Conservation (phyloP, 2,797 vertebrate genomes). For the Crax fasciolata region DNA sequence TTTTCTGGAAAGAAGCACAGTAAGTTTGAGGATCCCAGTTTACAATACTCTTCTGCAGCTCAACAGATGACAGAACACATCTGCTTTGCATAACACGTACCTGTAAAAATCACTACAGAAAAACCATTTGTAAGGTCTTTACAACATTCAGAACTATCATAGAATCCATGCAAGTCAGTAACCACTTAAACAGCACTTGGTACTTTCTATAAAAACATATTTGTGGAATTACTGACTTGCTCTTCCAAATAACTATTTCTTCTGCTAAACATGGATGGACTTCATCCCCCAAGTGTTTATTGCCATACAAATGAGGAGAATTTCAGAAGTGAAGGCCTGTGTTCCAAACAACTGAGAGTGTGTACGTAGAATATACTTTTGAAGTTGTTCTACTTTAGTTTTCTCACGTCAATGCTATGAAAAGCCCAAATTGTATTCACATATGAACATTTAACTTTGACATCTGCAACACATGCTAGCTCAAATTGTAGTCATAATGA, state of each 20-base stretch:
- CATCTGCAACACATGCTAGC: neutral
- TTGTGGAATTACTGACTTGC: conserved; percentile 13
- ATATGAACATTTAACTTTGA: neutral
- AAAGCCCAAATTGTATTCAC: neutral
- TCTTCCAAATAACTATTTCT: conserved; percentile 12
- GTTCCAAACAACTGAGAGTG: conserved; percentile 6
- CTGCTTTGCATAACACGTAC: neutral
- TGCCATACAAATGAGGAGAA: neutral
- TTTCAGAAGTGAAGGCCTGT: conserved; percentile 2
- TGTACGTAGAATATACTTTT: accelerated
- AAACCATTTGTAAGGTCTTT: conserved; percentile 3
- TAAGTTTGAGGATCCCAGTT: neutral
- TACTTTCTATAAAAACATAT: conserved; percentile 16
- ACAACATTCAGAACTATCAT: neutral
- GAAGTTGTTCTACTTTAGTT: neutral
- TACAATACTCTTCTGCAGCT: neutral
- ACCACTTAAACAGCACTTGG: conserved; percentile 10
- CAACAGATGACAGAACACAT: conserved; percentile 56
- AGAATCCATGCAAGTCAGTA: neutral
- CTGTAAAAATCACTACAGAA: conserved; percentile 32
- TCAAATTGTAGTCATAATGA: conserved; percentile 12
- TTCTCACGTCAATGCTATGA: neutral
- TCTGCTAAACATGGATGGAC: neutral
- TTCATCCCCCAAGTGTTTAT: conserved; percentile 50
- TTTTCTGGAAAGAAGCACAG: neutral